Percentiles rank a stretch among this genome's conserved stretches.
phyloP scores from a whole-genome alignment of 2,797 vertebrate species.

The Taenioides sp. region DNA sequence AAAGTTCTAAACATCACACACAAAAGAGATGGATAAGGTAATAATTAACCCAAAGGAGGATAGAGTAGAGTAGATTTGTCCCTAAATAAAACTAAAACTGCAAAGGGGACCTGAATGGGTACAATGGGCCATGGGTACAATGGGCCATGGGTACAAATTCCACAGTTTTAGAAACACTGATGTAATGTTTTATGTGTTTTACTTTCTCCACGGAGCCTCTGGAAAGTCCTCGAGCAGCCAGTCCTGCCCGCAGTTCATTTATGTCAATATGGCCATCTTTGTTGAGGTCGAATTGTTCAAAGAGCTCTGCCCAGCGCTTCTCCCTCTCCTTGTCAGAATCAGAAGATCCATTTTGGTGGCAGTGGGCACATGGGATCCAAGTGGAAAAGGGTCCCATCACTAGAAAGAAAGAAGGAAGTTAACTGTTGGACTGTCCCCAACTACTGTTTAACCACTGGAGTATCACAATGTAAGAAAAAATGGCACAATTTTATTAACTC shows the following conservation, averaged over 20 bases:
- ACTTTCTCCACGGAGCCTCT: constrained; percentile 77
- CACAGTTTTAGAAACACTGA: no score
- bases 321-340: constrained; percentile 70
- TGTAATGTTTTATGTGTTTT: constrained; percentile 18
- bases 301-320: constrained; percentile 81
- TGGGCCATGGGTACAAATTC: no score
- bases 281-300: constrained; percentile 87
- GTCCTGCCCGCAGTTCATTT: constrained; percentile 82
- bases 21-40: no score
- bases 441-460: neutral
- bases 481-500: neutral
- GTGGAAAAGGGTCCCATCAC: constrained; percentile 56
- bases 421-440: neutral
- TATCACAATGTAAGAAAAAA: neutral
- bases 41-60: no score
- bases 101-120: no score
- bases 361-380: constrained; percentile 49
- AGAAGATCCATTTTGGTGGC: constrained; percentile 51
- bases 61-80: no score
- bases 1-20: no score
- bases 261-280: constrained; percentile 87
- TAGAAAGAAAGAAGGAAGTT: constrained; percentile 8
- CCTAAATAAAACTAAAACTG: no score
- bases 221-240: constrained; percentile 77
- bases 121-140: no score